Evolutionary conservation across 1,140 invertebrate species (phyloP), one percentile per base, ranked within the genome.

Genomic region (Drosophila persimilis): DNA sequence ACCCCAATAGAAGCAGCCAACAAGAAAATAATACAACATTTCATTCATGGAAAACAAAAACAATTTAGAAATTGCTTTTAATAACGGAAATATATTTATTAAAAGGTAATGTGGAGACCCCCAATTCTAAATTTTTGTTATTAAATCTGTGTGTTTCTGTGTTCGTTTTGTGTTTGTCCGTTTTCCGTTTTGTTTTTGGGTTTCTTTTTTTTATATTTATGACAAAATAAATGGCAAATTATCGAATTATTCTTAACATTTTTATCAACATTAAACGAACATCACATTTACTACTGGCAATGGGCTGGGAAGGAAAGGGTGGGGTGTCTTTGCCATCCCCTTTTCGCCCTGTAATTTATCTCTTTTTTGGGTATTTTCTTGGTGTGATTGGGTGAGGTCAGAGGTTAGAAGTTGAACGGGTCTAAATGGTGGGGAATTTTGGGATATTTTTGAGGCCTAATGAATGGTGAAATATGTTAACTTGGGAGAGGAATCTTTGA

Each of bases 21-120:
- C 35, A 77, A 64, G 47, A 76, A 44, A 65, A 76, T 63, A 64
- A 47, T 5, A 39, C 35, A 39, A 39, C 35, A 39, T 66, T 73
- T 88, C 84, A 89, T 90, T 90, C 88, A 91, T 91, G 90, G 90
- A 89, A 90, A 91, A 90, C 80, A 90, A 91, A 91, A 91, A 90
- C 66, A 90, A 91, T 78, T 80, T 91, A 74, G 90, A 91, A 86
- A 91, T 91, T 81, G 90, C 90, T 63, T 91, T 91, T 89, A 91
- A 91, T 90, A 91, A 90, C 84, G 90, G 90, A 79, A 90, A 90
- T 91, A 90, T 91, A 70, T 91, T 91, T 89, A 90, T 89, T 74
- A 91, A 91, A 91, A 91, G 90, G 90, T 91, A 91, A 85, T 59
- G 67, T 73, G 46, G 26, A 11, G n/a, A 35, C 15, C 45, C 50